Base-by-base conservation (phyloP, 2,888 invertebrate genomes). In the Drosophila lutescens region DNA sequence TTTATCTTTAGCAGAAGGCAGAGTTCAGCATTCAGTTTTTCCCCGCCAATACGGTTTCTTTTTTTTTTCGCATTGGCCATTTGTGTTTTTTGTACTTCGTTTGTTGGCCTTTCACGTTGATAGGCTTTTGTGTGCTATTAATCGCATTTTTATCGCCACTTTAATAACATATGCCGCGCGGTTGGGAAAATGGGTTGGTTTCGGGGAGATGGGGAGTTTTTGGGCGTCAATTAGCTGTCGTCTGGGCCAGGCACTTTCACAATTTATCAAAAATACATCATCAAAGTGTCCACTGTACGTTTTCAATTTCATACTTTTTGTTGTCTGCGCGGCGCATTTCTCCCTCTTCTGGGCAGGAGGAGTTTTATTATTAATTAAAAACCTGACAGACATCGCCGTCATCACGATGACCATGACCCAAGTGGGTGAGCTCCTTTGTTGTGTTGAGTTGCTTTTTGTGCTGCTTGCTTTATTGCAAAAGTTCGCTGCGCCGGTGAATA, bases 111-210 rank as follows among this genome's bases (percentile, higher is more conserved):
- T 81, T 81, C 86, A 86, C 80, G 74, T 77, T 77, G 72, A 67
- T 50, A n/a, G 49, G 47, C 72, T 47, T 36, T 58, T 74, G 46
- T 53, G 65, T 34, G 43, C 70, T 77, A 72, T 81, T 82, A 84
- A 86, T 82, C 79, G 69, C 71, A 74, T 81, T 87, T 82, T 84
- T 78, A 77, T 87, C 87, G 78, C 74, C 54, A 53, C 62, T 70
- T 71, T 67, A 57, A 57, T 49, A 80, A 68, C 74, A 77, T 67
- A 38, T 44, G 66, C 46, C 57, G 70, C 51, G 59, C 67, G 30
- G 44, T 53, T 32, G 32, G 51, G 23, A 51, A 63, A 63, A 49
- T 34, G 49, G 49, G 49, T 13, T 49, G 49, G 13, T 49, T 23
- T 26, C 49, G 49, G 63, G 63, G 41, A 23, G 41, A 15, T 9